Evolutionary conservation across 2,888 invertebrate genomes (phyloP), one percentile per base, ranked within the genome.

Genomic region (Athetis lepigone): DNA sequence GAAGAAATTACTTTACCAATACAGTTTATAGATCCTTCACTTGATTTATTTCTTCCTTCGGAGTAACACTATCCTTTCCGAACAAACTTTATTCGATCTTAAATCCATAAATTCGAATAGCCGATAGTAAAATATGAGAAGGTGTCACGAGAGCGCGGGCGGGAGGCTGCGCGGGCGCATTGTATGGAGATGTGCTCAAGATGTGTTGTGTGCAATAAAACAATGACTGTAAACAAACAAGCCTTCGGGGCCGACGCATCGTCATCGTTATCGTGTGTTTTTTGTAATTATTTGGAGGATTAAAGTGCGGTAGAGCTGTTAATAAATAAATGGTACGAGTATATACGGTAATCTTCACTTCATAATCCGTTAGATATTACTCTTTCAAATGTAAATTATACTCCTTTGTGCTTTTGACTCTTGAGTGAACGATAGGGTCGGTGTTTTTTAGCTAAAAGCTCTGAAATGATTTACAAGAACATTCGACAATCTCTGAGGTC

Each of bases 141-240:
- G 77, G 66, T 77, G 73, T 33, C 50, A 18, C 40, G 50, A 55
- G 39, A 42, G 76, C 64, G 70, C 68, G 60, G 79, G 79, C 71
- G 75, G 50, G 49, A 13, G 67, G 68, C 46, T 64, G 65, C 65
- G 69, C 67, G 23, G 58, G 51, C 60, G 69, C 70, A 83, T 85
- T 85, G 84, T 85, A 80, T 84, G 85, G 68, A 81, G 80, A 84
- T 75, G 69, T 57, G 72, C 29, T 50, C 52, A 55, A 66, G 71
- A 74, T 67, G 70, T 72, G 72, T 71, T 74, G 60, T 70, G 69
- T 70, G 75, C 79, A 88, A 88, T 85, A 87, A 88, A 85, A 89
- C 86, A 86, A 87, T 83, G 82, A 88, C 77, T 65, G 80, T 85
- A 88, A 92, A 88, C 89, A 92, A 90, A 92, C 88, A 90, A 83